Evolutionary conservation across 2,797 vertebrate species (phyloP).

Genomic region (Hafferia zeledoni): DNA sequence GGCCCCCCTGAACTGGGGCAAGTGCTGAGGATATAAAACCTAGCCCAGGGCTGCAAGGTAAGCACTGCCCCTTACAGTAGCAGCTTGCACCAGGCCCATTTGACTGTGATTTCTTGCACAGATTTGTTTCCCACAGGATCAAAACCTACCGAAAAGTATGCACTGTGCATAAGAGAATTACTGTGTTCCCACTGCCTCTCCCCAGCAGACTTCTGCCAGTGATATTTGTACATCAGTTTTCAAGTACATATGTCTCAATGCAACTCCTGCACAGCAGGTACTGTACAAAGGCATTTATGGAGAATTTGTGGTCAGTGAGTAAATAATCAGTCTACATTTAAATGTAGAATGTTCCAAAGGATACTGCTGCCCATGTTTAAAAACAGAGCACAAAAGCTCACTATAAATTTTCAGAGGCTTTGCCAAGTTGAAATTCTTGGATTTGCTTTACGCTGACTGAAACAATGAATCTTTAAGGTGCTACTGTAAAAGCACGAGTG

Average conservation of each 20-base stretch:
- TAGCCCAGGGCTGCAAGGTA: rapidly evolving
- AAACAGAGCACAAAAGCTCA: conserved; percentile 7
- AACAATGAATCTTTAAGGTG: conserved; percentile 1
- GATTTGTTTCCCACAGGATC: not conserved
- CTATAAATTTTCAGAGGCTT: not conserved
- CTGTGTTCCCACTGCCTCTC: not conserved
- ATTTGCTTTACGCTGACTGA: not conserved
- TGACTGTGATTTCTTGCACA: not conserved
- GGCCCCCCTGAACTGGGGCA: not conserved
- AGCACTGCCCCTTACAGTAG: not conserved
- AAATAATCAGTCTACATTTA: conserved; percentile 15
- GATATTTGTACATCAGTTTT: not conserved
- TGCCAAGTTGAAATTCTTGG: not conserved
- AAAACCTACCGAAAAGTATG: not conserved
- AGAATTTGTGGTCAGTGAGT: not conserved
- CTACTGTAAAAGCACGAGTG: not conserved
- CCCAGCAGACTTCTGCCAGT: not conserved
- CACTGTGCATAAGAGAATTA: not conserved
- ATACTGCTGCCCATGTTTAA: not conserved
- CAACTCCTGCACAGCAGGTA: not conserved
- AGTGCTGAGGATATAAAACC: not conserved
- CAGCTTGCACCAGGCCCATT: not conserved
- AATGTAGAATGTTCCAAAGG: conserved; percentile 4
- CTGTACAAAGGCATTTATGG: not conserved
- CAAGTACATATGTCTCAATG: not conserved